A percentile compares a stretch with the other conserved stretches of the same genome.
phyloP scores from a whole-genome alignment of 2,888 invertebrate species.

The Scaptomyza caliginosa region DNA sequence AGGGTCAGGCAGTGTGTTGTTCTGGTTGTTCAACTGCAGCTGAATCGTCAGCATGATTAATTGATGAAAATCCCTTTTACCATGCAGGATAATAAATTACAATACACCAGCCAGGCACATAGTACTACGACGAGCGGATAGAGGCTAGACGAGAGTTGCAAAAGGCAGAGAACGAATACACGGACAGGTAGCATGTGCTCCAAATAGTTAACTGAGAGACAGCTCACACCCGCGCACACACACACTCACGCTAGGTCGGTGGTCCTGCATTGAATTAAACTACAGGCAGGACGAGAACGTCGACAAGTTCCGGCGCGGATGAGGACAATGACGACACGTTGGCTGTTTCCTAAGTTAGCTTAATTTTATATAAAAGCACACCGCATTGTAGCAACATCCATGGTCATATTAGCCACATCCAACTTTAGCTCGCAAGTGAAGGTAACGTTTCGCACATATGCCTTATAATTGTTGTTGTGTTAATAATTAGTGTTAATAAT shows the following conservation, averaged over 20 bases:
- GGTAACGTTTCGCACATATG: background rate
- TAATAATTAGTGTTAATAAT: conserved; percentile 49
- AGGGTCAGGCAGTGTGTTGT: conserved; percentile 42
- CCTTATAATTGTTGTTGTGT: conserved; percentile 12
- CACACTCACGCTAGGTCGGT: conserved; percentile 16
- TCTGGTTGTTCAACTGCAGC: conserved; percentile 66
- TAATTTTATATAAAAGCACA: conserved; percentile 76
- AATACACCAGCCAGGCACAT: conserved; percentile 47
- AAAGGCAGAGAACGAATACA: conserved; percentile 7
- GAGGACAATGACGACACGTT: conserved; percentile 50
- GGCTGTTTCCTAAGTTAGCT: conserved; percentile 73
- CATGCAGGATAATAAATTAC: conserved; percentile 79
- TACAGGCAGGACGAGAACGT: conserved; percentile 40
- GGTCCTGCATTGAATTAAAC: conserved; percentile 66
- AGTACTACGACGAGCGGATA: conserved; percentile 10
- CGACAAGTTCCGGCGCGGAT: conserved; percentile 29
- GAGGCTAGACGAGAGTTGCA: background rate
- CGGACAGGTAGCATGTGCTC: conserved; percentile 70
- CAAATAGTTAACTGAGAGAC: conserved; percentile 54
- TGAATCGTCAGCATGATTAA: conserved; percentile 75
- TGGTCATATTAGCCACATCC: conserved; percentile 4
- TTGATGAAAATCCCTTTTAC: conserved; percentile 79
- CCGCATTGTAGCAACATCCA: conserved; percentile 39
- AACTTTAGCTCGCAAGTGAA: background rate
- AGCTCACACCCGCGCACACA: conserved; percentile 5